phyloP scores from a whole-genome alignment of 2,797 vertebrate genomes.

The Sorex maritimensis region DNA sequence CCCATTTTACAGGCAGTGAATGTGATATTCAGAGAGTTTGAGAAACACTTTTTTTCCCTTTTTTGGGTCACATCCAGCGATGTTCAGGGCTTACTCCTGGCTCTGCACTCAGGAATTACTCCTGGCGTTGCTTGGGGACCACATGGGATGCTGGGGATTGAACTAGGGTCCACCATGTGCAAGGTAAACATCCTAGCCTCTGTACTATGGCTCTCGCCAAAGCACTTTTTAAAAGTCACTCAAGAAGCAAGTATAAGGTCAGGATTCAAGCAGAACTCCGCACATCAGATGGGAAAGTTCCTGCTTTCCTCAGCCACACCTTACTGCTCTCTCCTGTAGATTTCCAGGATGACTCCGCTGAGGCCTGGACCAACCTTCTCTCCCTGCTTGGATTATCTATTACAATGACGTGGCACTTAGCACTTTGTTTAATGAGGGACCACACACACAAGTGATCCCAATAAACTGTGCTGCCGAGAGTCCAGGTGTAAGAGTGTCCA shows the following conservation, averaged over 20 bases:
- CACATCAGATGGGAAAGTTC: background rate
- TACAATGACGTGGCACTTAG: background rate
- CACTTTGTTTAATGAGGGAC: background rate
- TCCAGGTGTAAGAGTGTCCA: background rate
- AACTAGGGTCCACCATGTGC: too few species aligned
- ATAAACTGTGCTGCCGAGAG: background rate
- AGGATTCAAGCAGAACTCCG: background rate
- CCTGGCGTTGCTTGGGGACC: too few species aligned
- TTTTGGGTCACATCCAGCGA: too few species aligned
- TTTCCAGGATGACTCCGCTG: conserved; percentile 8
- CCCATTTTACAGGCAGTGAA: conserved; percentile 14
- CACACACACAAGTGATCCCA: background rate
- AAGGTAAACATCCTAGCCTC: too few species aligned
- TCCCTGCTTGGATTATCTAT: background rate
- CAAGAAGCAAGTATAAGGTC: background rate
- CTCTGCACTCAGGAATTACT: too few species aligned
- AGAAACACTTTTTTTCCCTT: background rate
- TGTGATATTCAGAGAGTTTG: background rate
- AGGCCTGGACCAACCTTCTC: background rate
- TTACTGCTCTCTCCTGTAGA: background rate
- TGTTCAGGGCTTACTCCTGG: too few species aligned
- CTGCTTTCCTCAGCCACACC: background rate
- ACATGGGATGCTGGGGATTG: too few species aligned
- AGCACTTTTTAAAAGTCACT: background rate
- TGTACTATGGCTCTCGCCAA: background rate